phyloP scores from a whole-genome alignment of 2,113 vertebrate species.

The Bombycilla garrulus region DNA sequence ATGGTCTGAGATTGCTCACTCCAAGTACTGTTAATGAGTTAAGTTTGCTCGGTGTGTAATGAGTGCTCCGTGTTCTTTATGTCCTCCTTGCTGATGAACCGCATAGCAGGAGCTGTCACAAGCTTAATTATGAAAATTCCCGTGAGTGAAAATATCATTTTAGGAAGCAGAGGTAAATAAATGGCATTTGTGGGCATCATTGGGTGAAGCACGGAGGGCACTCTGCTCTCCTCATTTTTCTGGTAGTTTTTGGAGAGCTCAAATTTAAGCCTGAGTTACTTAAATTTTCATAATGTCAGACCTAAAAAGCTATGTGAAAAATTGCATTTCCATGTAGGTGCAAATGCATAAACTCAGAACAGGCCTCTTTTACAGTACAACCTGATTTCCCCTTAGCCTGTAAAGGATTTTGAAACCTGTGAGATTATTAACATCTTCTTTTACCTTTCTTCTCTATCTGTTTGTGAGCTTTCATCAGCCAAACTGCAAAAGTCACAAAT shows the following conservation, averaged over 20 bases:
- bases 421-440: neutral
- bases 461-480: neutral
- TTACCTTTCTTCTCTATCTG: neutral
- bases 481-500: neutral
- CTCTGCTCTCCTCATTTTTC: neutral
- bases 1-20: slow-evolving; percentile 55
- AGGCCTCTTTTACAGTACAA: neutral
- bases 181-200: neutral
- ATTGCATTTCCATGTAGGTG: neutral
- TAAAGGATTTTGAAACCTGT: neutral
- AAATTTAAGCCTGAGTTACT: neutral
- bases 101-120: slow-evolving; percentile 10
- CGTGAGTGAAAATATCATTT: slow-evolving; percentile 33
- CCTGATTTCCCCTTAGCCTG: neutral
- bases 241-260: neutral
- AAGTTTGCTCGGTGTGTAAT: slow-evolving; percentile 58
- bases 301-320: neutral
- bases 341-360: neutral
- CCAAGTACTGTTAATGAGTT: slow-evolving; percentile 56
- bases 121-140: slow-evolving; percentile 54
- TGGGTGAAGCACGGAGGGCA: neutral
- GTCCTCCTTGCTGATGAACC: slow-evolving; percentile 31
- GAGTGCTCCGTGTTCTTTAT: slow-evolving; percentile 42
- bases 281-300: neutral
- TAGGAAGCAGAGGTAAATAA: slow-evolving; percentile 33